These are phyloP conservation scores for Andricus grossulariae DNA, from an alignment of 1,140 invertebrate genomes.

Conservation along the genomic window DNA sequence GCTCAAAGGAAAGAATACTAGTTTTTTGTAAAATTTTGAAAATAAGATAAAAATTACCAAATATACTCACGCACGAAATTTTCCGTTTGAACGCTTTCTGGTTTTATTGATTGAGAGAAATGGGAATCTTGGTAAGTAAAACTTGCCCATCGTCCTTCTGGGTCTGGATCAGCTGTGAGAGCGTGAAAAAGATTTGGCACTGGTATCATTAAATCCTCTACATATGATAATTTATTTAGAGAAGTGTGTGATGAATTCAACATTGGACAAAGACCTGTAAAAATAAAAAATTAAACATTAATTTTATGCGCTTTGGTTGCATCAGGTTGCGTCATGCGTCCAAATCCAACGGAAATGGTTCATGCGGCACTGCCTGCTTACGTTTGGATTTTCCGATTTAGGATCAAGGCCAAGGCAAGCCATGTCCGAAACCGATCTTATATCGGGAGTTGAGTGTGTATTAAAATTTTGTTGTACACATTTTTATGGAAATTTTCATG, in stretches of 20 bases:
- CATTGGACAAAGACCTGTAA: neutral
- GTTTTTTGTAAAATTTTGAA: conserved; percentile 25
- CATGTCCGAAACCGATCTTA: too few relatives aligned
- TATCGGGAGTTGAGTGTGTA: too few relatives aligned
- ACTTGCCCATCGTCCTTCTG: conserved; percentile 81
- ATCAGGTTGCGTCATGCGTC: too few relatives aligned
- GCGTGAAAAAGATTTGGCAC: conserved; percentile 86
- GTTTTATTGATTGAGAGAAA: conserved; percentile 34
- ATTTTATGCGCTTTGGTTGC: neutral
- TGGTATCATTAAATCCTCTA: conserved; percentile 85
- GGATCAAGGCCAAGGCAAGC: too few relatives aligned
- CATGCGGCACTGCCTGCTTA: too few relatives aligned
- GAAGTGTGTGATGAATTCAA: conserved; percentile 65
- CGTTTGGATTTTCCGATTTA: too few relatives aligned
- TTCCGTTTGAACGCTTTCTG: conserved; percentile 30
- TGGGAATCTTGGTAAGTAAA: conserved; percentile 82
- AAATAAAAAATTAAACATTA: too few relatives aligned
- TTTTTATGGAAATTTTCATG: too few relatives aligned
- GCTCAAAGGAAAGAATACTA: too few relatives aligned
- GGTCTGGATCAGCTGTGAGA: conserved; percentile 84
- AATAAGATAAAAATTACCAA: conserved; percentile 13
- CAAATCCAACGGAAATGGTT: neutral
- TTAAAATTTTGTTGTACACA: too few relatives aligned
- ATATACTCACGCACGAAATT: neutral
- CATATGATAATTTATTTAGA: conserved; percentile 84